phyloP scores from a whole-genome alignment of 2,888 invertebrate species.

The Eristalis pertinax region DNA sequence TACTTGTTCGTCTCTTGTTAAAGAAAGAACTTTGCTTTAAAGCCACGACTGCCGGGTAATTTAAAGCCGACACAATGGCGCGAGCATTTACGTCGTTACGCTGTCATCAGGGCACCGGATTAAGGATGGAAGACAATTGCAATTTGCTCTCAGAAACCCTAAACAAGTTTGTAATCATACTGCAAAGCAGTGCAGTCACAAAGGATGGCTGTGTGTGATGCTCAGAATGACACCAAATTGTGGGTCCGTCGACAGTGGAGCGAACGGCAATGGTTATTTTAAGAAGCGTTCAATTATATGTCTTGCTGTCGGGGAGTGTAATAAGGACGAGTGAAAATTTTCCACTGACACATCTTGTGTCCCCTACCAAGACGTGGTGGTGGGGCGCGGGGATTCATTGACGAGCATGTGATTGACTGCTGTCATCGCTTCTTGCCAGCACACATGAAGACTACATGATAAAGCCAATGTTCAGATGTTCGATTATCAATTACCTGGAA shows the following conservation, averaged over 20 bases:
- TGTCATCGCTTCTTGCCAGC: neutral
- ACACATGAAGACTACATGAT: neutral
- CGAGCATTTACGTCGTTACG: constrained; percentile 6
- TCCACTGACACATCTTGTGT: neutral
- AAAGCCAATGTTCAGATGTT: neutral
- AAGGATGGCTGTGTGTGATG: neutral
- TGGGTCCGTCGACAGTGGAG: neutral
- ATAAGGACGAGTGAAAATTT: constrained; percentile 9
- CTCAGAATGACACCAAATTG: neutral
- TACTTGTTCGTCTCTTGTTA: neutral
- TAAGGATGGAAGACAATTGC: constrained; percentile 3
- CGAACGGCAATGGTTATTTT: constrained; percentile 20
- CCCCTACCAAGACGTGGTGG: neutral
- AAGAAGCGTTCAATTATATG: constrained; percentile 34
- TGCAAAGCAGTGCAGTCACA: neutral
- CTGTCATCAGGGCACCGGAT: neutral
- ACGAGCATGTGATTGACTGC: neutral
- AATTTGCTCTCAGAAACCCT: neutral
- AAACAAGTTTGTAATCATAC: neutral
- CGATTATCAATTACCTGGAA: neutral
- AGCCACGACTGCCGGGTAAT: neutral
- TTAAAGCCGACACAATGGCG: constrained; percentile 3
- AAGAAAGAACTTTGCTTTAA: neutral
- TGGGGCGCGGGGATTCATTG: too few species aligned
- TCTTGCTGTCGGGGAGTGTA: neutral